Evolutionary conservation across 2,888 invertebrate genomes (phyloP), one percentile per base, ranked within the genome.

Genomic region (Tipula unca): DNA sequence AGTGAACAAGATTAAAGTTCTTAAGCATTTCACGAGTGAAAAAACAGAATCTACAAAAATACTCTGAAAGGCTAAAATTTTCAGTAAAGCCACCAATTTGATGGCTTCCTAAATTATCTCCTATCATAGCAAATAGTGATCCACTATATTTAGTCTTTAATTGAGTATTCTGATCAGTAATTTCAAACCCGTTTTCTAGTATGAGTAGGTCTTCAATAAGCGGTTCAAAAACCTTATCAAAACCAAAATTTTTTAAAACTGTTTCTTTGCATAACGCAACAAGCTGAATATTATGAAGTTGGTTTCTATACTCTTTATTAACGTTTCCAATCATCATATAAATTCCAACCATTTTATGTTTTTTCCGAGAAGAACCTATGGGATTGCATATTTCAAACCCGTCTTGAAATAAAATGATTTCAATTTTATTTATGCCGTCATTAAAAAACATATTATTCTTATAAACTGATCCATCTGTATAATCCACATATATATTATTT

Each of bases 371-470:
- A 42, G 85, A 85, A 8, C 25, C 39, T 42, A 85, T 13, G 1
- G 85, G 42, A 36, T 42, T 42, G 25, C 85, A 85, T 3, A 36
- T 14, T 14, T 85, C 85, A 48, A 85, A 85, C 4, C 13, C 85
- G 39, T 85, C 85, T 39, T 85, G 85, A 85, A 36, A 85, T 36
- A 85, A 36, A 0, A 85, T 20, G 3, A 85, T 42, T 85, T 85
- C 42, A 85, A 85, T 42, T 42, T 85, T 85, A 6, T 85, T 85
- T 36, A n/a, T 17, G 20, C 20, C 32, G 20, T n/a, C 4, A 39
- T 42, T 39, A 17, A 6, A 85, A 85, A 85, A 85, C 0, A 36
- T 25, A 36, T 42, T 85, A 5, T 36, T 42, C 39, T 85, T 85
- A 36, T 85, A 85, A 42, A 39, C n/a, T 0, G n/a, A 54, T 54